These are phyloP conservation scores for Ceratothoa steindachneri DNA, from an alignment of 2,888 invertebrate species.

Conservation along the genomic window DNA sequence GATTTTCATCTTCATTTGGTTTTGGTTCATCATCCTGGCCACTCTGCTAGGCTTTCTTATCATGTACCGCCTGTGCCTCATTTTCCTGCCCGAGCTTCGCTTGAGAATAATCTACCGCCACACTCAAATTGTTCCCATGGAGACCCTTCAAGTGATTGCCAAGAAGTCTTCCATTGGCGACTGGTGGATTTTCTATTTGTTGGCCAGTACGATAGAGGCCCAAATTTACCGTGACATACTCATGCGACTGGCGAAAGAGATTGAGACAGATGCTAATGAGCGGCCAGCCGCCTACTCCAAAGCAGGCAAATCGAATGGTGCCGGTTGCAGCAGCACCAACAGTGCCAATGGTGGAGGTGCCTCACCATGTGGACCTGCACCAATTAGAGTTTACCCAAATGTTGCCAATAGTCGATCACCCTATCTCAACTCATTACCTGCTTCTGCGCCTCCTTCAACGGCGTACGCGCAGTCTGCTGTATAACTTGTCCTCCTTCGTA, in stretches of 20 bases:
- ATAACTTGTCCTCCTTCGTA: too few species aligned
- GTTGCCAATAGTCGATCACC: neutral
- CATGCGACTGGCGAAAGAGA: constrained; percentile 65
- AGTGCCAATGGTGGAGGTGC: neutral
- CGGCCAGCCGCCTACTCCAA: neutral
- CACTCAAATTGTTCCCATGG: constrained; percentile 66
- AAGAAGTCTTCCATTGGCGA: constrained; percentile 16
- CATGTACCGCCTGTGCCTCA: constrained; percentile 59
- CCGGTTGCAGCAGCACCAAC: neutral
- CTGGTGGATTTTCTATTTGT: constrained; percentile 82
- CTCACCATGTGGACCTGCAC: neutral
- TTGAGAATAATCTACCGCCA: constrained; percentile 72
- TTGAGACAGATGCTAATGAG: constrained; percentile 54
- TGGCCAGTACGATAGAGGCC: constrained; percentile 84
- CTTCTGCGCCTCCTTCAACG: neutral
- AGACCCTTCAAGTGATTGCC: constrained; percentile 51
- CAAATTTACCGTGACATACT: constrained; percentile 73
- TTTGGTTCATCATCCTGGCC: constrained; percentile 50
- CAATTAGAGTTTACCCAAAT: neutral
- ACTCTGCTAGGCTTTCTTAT: constrained; percentile 47
- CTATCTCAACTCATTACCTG: neutral
- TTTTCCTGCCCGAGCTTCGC: constrained; percentile 68
- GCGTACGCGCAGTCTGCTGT: neutral
- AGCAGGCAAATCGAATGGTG: neutral
- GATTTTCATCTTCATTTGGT: constrained; percentile 47